Percentiles rank a stretch among this genome's conserved stretches.
These are phyloP conservation scores for Himalopsyche kuldschensis DNA, from an alignment of 2,888 invertebrate genomes.

Conservation along the genomic window DNA sequence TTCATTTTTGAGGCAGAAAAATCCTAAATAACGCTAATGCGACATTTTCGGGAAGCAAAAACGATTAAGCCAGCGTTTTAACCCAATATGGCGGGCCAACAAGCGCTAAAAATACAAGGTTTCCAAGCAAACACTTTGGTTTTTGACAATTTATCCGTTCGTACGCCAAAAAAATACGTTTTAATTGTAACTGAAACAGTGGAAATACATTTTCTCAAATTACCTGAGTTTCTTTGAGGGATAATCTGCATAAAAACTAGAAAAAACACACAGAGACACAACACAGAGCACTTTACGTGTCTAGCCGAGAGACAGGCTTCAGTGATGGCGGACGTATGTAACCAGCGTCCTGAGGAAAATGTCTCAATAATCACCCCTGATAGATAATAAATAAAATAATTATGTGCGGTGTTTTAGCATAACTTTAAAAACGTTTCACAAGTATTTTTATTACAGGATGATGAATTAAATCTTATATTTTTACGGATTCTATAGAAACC, in stretches of 20 bases:
- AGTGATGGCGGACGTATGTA: constrained; percentile 60
- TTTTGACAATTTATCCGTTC: constrained; percentile 31
- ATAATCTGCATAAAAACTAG: constrained; percentile 52
- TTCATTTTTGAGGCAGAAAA: constrained; percentile 51
- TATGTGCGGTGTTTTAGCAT: constrained; percentile 50
- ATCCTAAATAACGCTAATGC: constrained; percentile 42
- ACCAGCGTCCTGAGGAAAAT: constrained; percentile 51
- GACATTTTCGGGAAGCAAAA: constrained; percentile 40
- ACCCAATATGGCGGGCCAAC: constrained; percentile 73
- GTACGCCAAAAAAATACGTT: constrained; percentile 48
- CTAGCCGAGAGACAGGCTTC: constrained; percentile 57
- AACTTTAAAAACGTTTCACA: constrained; percentile 50
- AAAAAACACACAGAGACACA: constrained; percentile 58
- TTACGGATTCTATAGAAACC: constrained; percentile 28
- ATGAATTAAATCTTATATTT: constrained; percentile 42
- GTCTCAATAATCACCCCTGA: constrained; percentile 47
- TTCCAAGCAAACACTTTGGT: constrained; percentile 46
- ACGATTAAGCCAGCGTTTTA: constrained; percentile 57
- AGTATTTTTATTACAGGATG: constrained; percentile 51
- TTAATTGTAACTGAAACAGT: constrained; percentile 6
- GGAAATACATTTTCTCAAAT: constrained; percentile 39
- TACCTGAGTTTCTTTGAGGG: constrained; percentile 52
- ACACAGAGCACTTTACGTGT: constrained; percentile 54
- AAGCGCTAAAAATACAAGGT: constrained; percentile 58
- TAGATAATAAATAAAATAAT: constrained; percentile 56